phyloP scores from a whole-genome alignment of 1,140 invertebrate genomes.

The Halotydeus destructor region DNA sequence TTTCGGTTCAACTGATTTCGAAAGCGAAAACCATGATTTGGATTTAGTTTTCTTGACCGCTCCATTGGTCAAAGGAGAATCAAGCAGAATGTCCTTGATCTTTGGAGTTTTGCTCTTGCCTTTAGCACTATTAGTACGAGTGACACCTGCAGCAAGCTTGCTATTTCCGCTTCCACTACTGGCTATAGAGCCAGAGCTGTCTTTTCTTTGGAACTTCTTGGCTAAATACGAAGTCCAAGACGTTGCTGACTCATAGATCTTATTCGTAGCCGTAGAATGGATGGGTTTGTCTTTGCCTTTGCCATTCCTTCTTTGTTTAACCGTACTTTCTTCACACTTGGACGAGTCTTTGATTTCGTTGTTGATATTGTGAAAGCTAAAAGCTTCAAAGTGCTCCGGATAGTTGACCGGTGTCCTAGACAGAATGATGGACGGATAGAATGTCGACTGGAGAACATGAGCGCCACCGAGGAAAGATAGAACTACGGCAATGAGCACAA shows the following conservation, averaged over 20 bases:
- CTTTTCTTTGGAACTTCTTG: too few species aligned
- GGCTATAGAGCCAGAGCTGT: too few species aligned
- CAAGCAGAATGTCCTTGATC: too few species aligned
- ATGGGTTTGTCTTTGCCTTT: background rate
- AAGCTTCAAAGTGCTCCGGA: slow-evolving; percentile 14
- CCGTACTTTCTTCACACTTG: background rate
- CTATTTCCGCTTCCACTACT: too few species aligned
- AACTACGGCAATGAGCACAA: slow-evolving; percentile 42
- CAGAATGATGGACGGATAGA: slow-evolving; percentile 22
- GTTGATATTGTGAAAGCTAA: slow-evolving; percentile 20
- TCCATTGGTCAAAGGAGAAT: background rate
- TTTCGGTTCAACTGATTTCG: background rate
- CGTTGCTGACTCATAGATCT: too few species aligned
- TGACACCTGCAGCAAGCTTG: too few species aligned
- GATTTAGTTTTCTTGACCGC: background rate
- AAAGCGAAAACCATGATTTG: background rate
- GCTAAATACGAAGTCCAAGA: too few species aligned
- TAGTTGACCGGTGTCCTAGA: too few species aligned
- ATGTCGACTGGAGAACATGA: slow-evolving; percentile 36
- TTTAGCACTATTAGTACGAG: background rate
- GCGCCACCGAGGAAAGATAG: slow-evolving; percentile 51
- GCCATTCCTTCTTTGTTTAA: background rate
- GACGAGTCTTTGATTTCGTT: slow-evolving; percentile 23
- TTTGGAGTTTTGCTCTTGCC: background rate
- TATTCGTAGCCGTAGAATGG: too few species aligned